Evolutionary conservation across 2,888 invertebrate genomes (phyloP), one percentile per base, ranked within the genome.

Genomic region (Rhabditoides inermis): DNA sequence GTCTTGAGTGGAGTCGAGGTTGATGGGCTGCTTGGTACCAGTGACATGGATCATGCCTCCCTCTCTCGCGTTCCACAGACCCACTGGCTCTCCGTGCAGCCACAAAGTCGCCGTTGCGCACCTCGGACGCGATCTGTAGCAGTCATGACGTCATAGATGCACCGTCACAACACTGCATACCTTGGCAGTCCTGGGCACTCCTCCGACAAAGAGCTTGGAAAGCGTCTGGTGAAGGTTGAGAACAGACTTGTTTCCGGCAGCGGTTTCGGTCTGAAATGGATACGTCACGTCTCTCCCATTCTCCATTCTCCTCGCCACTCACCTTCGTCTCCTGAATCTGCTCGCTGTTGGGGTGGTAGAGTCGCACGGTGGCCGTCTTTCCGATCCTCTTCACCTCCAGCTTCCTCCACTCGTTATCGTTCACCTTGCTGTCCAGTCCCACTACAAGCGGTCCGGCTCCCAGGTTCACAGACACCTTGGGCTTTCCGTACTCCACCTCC

Each of bases 31-130:
- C 50, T 63, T 61, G 12, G 70, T 63, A 27, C 75, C 75, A 20
- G 52, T 52, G 7, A 72, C 64, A 25, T 61, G 55, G 1, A 42
- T 37, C 22, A 53, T 50, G 54, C 65, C 61, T 49, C 85, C 85
- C 53, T 85, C 83, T 7, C 85, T 84, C 72, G 91, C 91, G 81
- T 95, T 94, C 94, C 94, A 98, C 42, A 95, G 81, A 0, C 94
- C 92, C 2, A 94, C 84, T 0, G 86, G 87, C 5, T 85, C 85
- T 46, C 89, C 89, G 2, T 91, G 91, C 50, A 94, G 85, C 98
- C 42, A 85, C 85, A 76, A 90, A 95, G 0, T 86, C 85, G 2
- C 84, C 84, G 60, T 70, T 66, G 25, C 67, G 55, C 82, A 85
- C 53, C 80, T 84, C 70, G 3, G 56, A 48, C n/a, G 78, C 77